Conservation (phyloP, 2,888 invertebrate genomes). For the Zygogramma bicolorata region DNA sequence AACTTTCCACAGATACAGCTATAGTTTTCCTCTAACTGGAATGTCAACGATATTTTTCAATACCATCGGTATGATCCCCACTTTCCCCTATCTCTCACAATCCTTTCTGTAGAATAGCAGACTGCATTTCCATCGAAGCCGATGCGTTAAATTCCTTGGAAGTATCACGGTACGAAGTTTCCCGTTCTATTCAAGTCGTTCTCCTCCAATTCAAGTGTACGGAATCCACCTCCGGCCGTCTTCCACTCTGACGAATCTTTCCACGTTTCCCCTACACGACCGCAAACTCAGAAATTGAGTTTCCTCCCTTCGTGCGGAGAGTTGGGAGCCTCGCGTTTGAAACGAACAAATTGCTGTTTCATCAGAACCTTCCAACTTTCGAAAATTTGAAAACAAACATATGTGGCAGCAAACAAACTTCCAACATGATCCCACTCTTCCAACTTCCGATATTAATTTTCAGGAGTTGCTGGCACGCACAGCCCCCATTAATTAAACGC, state of each 20-base stretch:
- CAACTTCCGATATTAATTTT: constrained; percentile 3
- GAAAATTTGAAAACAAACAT: constrained; percentile 6
- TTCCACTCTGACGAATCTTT: neutral
- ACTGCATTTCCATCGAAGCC: too few relatives aligned
- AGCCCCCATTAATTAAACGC: neutral
- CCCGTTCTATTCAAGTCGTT: too few relatives aligned
- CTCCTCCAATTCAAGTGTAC: too few relatives aligned
- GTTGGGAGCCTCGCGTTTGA: neutral
- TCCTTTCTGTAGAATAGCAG: too few relatives aligned
- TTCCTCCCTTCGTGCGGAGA: constrained; percentile 1
- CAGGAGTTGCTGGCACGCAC: neutral
- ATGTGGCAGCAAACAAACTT: constrained; percentile 11
- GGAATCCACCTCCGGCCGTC: neutral
- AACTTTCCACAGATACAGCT: too few relatives aligned
- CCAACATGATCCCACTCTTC: neutral
- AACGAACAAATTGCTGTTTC: constrained; percentile 4
- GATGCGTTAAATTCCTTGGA: too few relatives aligned
- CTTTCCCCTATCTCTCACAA: too few relatives aligned
- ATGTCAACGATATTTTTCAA: too few relatives aligned
- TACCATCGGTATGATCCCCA: too few relatives aligned
- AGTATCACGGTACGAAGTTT: too few relatives aligned
- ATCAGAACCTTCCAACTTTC: constrained; percentile 1
- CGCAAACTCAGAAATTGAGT: neutral
- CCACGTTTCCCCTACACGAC: neutral
- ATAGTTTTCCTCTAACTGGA: too few relatives aligned